Conservation (phyloP, 2,888 invertebrate genomes). For the Onthophagus sagittarius region DNA sequence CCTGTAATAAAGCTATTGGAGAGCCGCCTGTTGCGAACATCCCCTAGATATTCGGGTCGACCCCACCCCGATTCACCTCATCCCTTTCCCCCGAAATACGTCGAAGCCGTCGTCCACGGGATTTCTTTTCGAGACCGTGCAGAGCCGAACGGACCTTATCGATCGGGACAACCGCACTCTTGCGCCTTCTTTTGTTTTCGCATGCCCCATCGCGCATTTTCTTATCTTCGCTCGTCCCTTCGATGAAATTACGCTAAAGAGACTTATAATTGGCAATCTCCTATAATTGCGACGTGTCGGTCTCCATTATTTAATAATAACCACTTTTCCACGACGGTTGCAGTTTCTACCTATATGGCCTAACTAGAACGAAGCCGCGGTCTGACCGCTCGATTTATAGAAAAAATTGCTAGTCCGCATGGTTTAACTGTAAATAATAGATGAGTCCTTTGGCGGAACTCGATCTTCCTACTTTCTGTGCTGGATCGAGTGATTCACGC, state of each 20-base stretch:
- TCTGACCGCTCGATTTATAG: not conserved
- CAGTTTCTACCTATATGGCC: not conserved
- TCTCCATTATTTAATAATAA: not conserved
- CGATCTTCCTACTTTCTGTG: too few relatives aligned
- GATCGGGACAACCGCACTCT: not conserved
- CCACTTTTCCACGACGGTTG: not conserved
- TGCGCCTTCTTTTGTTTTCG: not conserved
- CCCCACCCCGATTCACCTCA: not conserved
- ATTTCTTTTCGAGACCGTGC: not conserved
- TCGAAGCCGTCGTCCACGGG: not conserved
- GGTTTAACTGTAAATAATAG: not conserved
- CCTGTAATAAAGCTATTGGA: not conserved
- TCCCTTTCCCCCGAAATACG: not conserved
- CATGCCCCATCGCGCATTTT: not conserved
- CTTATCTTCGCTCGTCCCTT: not conserved
- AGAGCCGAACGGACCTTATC: not conserved
- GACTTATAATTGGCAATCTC: not conserved
- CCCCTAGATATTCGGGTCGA: not conserved
- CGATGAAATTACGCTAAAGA: not conserved
- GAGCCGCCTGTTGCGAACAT: not conserved
- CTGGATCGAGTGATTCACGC: not conserved
- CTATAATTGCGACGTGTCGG: not conserved
- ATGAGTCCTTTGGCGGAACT: too few relatives aligned
- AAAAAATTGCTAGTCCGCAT: not conserved
- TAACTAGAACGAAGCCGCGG: not conserved